Evolutionary conservation across 1,140 invertebrate genomes (phyloP).

Genomic region (Bombus impatiens): DNA sequence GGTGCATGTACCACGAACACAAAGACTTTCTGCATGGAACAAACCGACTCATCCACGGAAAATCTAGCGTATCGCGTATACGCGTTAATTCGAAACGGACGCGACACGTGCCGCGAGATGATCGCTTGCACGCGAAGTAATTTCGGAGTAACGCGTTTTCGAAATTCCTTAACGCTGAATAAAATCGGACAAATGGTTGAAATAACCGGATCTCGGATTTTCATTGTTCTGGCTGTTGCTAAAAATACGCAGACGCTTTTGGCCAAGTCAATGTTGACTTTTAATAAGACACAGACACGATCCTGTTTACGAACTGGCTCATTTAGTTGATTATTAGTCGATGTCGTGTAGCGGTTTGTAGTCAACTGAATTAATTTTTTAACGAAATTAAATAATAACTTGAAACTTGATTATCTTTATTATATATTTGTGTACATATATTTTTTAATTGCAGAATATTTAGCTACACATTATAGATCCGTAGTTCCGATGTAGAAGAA

Average conservation of each 20-base stretch:
- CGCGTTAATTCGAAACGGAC: neutral
- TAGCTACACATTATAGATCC: no score
- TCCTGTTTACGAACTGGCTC: no score
- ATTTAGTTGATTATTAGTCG: no score
- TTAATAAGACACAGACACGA: no score
- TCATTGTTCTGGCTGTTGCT: neutral
- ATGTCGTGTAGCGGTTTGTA: no score
- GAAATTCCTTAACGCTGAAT: neutral
- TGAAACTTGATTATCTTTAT: no score
- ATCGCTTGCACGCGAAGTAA: neutral
- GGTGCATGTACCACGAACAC: slow-evolving; percentile 64
- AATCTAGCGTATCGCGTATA: slow-evolving; percentile 7
- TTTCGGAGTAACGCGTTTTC: neutral
- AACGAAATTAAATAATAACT: no score
- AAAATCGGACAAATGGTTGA: neutral
- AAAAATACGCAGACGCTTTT: neutral
- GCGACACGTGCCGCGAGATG: neutral
- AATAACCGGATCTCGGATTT: neutral
- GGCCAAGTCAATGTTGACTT: no score
- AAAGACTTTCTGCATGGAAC: neutral
- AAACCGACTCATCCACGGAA: neutral
- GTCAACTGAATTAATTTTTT: no score
- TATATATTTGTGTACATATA: no score
- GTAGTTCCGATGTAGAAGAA: no score
- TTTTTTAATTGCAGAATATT: no score